Evolutionary conservation across 2,113 vertebrate species (phyloP), one percentile per base, ranked within the genome.

Genomic region (Heterotilapia buettikoferi): DNA sequence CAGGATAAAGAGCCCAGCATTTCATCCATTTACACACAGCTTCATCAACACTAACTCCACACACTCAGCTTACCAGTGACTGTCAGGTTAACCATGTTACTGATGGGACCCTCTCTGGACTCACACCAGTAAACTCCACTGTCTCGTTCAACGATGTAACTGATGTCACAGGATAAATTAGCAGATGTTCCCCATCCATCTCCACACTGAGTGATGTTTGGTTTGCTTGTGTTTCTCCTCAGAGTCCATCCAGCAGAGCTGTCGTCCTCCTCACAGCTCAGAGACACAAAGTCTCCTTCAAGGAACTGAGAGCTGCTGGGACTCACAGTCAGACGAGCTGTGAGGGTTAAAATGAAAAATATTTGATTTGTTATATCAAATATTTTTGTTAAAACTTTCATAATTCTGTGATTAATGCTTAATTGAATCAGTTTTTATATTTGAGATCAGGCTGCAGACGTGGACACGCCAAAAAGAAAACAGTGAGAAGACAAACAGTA

Each of bases 251-350:
- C 9, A 53, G 52, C 52, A 53, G 52, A 53, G 1, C 52, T 54
- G 52, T 54, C n/a, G 5, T 21, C 52, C 52, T 54, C 9, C n/a
- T 54, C 52, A 54, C 52, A 54, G 52, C 9, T 21, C 52, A 54
- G 9, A 54, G 52, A 1, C 5, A 21, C n/a, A 54, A 54, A 54
- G 0, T 0, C 52, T 6, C n/a, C 5, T 0, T 11, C 0, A 54
- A 54, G 21, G 5, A 54, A 0, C 52, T 54, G 52, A 54, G n/a
- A 54, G n/a, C 52, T 54, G 52, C 52, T 54, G 52, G 52, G 52
- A 54, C 52, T 54, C 52, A 54, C 9, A 54, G 52, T 54, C 52
- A 54, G 52, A 54, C 1, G n/a, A 54, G 52, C 52, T 54, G 52
- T 21, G n/a, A 21, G 5, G 52, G 3, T 11, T 11, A 21, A 0